Evolutionary conservation across 2,113 vertebrate species (phyloP), one percentile per base, ranked within the genome.

Genomic region (Sialia sialis): DNA sequence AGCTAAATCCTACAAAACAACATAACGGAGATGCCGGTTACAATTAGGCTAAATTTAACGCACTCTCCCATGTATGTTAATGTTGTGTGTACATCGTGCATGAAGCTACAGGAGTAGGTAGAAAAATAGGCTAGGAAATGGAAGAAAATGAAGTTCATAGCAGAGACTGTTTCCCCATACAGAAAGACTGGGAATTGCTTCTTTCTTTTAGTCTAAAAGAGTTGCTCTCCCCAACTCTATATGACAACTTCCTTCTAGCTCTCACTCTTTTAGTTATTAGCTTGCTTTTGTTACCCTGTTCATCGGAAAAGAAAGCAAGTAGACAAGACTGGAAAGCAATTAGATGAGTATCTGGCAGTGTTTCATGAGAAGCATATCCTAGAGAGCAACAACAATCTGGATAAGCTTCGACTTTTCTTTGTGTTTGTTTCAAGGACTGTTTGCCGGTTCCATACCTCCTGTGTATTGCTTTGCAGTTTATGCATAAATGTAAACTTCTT

Each of bases 1-100:
- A 85, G 78, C 70, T 95, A 92, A 95, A 87, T 94, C 68, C 63
- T 32, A 89, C 63, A 94, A 85, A 96, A 60, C 60, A 90, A 84
- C 81, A 27, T 73, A 86, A 87, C 68, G 55, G 23, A 80, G 25
- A 58, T 49, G 36, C 85, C 56, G 62, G 43, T 79, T 87, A 75
- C 38, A 60, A 84, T 74, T 69, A 90, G 43, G 58, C 60, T 93
- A 88, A 94, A 89, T 93, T 89, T 90, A 93, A 95, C 30, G 58
- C 34, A 19, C 34, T 63, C 49, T 87, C 46, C 59, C 22, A 36
- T 51, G 77, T 79, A 76, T 51, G 46, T 90, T 94, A 94, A 84
- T 87, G 67, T 48, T 94, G 83, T 68, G 44, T 51, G 77, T 67
- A 75, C 32, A 80, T 36, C 41, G 44, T 21, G 32, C 14, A 26